Evolutionary conservation across 2,113 vertebrate species (phyloP).

Genomic region (Melanocharis versteri): DNA sequence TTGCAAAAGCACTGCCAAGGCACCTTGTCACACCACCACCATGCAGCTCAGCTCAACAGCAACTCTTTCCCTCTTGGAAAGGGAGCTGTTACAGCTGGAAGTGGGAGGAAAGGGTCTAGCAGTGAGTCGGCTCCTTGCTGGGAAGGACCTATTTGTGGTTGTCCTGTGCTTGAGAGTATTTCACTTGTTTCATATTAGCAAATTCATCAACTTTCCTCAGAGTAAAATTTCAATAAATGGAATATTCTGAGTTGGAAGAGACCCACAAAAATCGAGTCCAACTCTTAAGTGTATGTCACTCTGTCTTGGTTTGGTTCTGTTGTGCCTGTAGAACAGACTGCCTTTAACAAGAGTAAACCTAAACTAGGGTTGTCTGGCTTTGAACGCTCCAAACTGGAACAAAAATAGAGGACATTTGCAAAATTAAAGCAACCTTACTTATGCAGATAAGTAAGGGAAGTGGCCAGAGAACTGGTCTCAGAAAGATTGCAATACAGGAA

Average conservation of each 20-base stretch:
- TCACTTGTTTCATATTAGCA: not conserved
- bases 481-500: not conserved
- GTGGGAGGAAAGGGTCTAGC: not conserved
- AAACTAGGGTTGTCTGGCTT: not conserved
- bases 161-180: not conserved
- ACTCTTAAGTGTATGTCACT: not conserved
- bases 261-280: not conserved
- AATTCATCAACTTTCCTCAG: not conserved
- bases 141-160: not conserved
- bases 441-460: not conserved
- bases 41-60: not conserved
- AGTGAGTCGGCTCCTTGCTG: not conserved
- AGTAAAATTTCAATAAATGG: not conserved
- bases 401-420: not conserved
- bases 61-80: not conserved
- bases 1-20: not conserved
- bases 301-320: not conserved
- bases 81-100: not conserved
- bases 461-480: not conserved
- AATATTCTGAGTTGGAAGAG: not conserved
- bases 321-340: not conserved
- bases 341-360: not conserved
- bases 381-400: not conserved
- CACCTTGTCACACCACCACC: accelerated
- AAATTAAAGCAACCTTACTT: not conserved